Conservation (phyloP, 1,140 invertebrate genomes). For the Panagrolaimus sp. region DNA sequence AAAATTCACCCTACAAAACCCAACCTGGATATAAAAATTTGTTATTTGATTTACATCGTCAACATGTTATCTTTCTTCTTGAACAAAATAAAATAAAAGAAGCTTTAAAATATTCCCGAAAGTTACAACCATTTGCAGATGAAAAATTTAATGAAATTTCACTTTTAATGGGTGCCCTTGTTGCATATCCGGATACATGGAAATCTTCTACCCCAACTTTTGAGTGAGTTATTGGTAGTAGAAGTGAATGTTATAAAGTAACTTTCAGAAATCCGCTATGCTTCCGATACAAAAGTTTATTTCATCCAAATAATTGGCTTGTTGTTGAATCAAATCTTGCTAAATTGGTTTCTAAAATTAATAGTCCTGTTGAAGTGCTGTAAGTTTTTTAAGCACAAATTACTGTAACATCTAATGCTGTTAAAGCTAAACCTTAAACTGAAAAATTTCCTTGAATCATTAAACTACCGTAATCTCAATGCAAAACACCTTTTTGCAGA, state of each 20-base stretch:
- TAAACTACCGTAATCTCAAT: too few species aligned
- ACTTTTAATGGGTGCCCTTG: slow-evolving; percentile 32
- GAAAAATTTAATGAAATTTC: slow-evolving; percentile 20
- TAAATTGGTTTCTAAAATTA: slow-evolving; percentile 23
- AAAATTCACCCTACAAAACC: neutral
- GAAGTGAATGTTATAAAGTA: neutral
- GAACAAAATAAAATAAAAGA: neutral
- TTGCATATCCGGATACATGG: slow-evolving; percentile 35
- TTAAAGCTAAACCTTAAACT: too few species aligned
- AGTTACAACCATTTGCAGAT: neutral
- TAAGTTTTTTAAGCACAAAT: slow-evolving; percentile 12
- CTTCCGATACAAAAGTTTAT: slow-evolving; percentile 30
- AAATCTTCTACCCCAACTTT: slow-evolving; percentile 6
- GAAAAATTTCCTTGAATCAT: too few species aligned
- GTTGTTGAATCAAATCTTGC: slow-evolving; percentile 38
- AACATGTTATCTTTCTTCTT: neutral
- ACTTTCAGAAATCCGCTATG: neutral
- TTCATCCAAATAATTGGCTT: slow-evolving; percentile 37
- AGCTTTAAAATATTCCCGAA: neutral
- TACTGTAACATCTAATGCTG: too few species aligned
- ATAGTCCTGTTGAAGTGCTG: slow-evolving; percentile 26
- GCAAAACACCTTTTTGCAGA: too few species aligned
- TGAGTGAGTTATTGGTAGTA: neutral
- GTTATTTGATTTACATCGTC: neutral
- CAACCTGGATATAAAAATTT: neutral